Base-by-base conservation (phyloP, 2,797 vertebrate species). In the Bradypodion pumilum region DNA sequence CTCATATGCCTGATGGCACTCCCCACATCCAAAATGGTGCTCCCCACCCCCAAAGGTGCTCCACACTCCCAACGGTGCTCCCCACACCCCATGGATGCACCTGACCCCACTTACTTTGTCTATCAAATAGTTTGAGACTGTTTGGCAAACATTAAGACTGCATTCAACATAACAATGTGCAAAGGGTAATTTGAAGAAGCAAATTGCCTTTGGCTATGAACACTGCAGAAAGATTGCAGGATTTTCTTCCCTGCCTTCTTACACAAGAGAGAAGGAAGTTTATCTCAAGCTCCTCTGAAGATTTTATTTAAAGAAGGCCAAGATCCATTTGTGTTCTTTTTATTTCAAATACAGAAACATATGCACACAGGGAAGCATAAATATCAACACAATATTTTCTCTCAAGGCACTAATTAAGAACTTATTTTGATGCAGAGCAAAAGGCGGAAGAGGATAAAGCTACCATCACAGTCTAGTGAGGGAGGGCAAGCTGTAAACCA, bases 391-490 rank as follows among this genome's bases (percentile, higher is more conserved):
- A 85, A 76, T 87, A 87, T 89, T 90, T 92, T 86, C 84, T 90
- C 78, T 10, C 1, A 79, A 83, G 76, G 60, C 37, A 81, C 74
- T 32, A 78, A 89, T 89, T 88, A 91, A 89, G 88, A 86, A 86
- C 46, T 79, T 85, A 89, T 68, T 72, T 8, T 86, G 83, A 86
- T 19, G 77, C 0, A 87, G 65, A 21, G n/a, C 35, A 86, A 56
- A 89, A 80, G 84, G 89, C 56, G 87, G 82, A 78, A 81, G 49
- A 89, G 65, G 86, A 91, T 85, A 88, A 91, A 94, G 91, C 83
- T 88, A 81, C 76, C 84, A 74, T 80, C 88, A 91, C 40, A 88
- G 87, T 81, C 46, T 79, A 65, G 16, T 19, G 72, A 75, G 83
- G 84, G 56, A 56, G 49, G 4, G 21, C 46, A 75, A 56, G 16